A percentile compares a stretch with the other conserved stretches of the same genome.
These are phyloP conservation scores for Caenorhabditis elegans DNA, from an alignment of 1,140 invertebrate genomes.

Conservation along the genomic window DNA sequence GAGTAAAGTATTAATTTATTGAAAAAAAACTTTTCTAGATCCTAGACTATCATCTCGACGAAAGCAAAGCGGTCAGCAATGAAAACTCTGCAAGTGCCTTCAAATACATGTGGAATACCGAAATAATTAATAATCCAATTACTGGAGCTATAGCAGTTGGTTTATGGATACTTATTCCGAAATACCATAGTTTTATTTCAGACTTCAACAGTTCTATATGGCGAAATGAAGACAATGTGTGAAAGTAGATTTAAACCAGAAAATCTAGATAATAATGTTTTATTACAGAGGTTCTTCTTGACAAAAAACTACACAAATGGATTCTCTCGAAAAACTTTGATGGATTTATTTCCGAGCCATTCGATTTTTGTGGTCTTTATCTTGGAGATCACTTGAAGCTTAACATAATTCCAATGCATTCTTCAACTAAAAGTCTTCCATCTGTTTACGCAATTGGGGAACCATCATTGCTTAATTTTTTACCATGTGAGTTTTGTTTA, in stretches of 20 bases:
- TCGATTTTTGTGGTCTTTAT: neutral
- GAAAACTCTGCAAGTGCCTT: neutral
- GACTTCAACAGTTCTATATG: neutral
- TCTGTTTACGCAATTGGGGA: neutral
- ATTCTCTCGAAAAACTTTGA: slow-evolving; percentile 7
- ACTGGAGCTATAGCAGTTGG: neutral
- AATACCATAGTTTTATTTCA: neutral
- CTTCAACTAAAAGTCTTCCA: neutral
- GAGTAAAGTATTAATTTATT: too few relatives aligned
- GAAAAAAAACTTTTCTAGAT: neutral
- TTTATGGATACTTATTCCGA: neutral
- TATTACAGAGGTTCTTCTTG: slow-evolving; percentile 9
- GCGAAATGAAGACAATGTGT: neutral
- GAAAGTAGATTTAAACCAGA: neutral
- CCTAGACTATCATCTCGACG: neutral
- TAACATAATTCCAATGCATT: neutral
- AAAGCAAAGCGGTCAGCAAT: neutral
- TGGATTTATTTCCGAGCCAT: neutral
- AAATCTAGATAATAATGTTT: neutral
- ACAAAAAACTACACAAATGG: neutral
- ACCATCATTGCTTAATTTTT: neutral
- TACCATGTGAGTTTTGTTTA: slow-evolving; percentile 14
- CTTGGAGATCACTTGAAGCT: neutral
- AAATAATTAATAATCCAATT: neutral
- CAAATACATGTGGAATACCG: neutral